Conservation (phyloP, 2,113 vertebrate species). For the Plecturocebus donacophilus region DNA sequence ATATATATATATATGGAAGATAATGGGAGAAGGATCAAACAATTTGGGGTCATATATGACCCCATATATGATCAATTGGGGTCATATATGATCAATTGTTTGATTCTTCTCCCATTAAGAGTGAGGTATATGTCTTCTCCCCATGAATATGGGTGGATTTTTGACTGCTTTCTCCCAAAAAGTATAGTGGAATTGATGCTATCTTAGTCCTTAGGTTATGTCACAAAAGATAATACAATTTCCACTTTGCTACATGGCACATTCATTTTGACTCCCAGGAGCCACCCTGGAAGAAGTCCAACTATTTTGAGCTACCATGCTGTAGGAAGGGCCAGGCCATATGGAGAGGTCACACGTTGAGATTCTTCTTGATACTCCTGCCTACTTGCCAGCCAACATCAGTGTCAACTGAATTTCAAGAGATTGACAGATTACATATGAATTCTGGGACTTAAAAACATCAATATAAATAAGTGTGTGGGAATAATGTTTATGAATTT, state of each 20-base stretch:
- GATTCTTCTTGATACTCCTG: not conserved
- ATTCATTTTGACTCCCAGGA: not conserved
- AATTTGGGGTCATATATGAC: too few species aligned
- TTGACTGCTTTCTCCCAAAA: not conserved
- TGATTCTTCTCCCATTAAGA: not conserved
- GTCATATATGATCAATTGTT: not conserved
- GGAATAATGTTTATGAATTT: constrained; percentile 14
- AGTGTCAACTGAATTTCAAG: not conserved
- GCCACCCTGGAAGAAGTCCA: not conserved
- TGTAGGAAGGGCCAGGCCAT: not conserved
- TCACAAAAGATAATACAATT: not conserved
- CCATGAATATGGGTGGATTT: not conserved
- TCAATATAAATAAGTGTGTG: not conserved
- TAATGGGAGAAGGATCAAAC: too few species aligned
- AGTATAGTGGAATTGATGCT: not conserved
- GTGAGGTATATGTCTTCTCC: not conserved
- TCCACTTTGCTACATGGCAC: not conserved
- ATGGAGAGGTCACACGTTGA: not conserved
- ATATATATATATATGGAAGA: too few species aligned
- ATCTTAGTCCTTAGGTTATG: not conserved
- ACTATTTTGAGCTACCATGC: not conserved
- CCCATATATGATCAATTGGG: too few species aligned
- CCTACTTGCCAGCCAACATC: not conserved
- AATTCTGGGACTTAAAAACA: not conserved
- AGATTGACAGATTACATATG: not conserved